phyloP scores from a whole-genome alignment of 1,140 invertebrate genomes.

The Aleiodes sp. region DNA sequence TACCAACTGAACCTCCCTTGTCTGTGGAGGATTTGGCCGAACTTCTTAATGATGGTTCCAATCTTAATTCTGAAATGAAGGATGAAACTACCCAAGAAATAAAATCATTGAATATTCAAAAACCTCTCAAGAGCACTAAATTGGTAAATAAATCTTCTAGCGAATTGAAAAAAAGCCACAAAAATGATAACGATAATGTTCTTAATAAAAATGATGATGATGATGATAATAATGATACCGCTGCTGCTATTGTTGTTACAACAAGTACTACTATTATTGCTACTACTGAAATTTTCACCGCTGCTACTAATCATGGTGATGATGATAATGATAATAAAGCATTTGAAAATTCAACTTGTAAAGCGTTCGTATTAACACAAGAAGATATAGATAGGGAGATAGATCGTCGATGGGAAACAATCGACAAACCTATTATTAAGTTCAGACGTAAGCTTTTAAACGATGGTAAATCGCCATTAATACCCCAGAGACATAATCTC shows the following conservation, averaged over 20 bases:
- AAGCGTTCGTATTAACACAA: conserved; percentile 19
- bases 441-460: conserved; percentile 15
- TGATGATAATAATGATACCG: too few species aligned
- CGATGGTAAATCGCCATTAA: conserved; percentile 20
- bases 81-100: not conserved
- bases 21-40: conserved; percentile 51
- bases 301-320: too few species aligned
- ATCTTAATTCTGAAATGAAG: not conserved
- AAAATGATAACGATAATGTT: too few species aligned
- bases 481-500: not conserved
- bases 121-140: too few species aligned
- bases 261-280: too few species aligned
- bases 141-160: too few species aligned
- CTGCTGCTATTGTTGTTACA: too few species aligned
- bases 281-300: too few species aligned
- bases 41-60: conserved; percentile 42
- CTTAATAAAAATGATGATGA: too few species aligned
- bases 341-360: not conserved
- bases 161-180: too few species aligned
- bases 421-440: conserved; percentile 44
- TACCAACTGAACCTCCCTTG: conserved; percentile 43
- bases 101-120: too few species aligned
- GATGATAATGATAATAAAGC: too few species aligned
- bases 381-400: conserved; percentile 38
- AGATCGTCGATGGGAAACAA: conserved; percentile 45